These are phyloP conservation scores for Simalia tracyae DNA, from an alignment of 2,797 vertebrate species.

Conservation along the genomic window DNA sequence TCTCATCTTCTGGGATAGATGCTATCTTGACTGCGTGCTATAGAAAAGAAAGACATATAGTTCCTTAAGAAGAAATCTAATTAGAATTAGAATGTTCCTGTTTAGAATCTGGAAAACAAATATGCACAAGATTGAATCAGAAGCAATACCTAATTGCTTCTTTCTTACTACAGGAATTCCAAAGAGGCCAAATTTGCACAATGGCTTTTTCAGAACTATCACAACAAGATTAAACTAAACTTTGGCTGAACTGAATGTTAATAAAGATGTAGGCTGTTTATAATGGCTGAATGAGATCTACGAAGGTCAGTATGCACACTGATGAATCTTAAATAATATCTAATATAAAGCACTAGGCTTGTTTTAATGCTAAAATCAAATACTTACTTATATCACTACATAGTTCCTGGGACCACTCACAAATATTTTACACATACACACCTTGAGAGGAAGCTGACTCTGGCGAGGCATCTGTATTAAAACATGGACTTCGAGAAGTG, in stretches of 20 bases:
- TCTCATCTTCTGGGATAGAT: conserved; percentile 72
- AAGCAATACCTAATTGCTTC: background rate
- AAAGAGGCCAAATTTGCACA: background rate
- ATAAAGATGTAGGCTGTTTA: background rate
- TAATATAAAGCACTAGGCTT: background rate
- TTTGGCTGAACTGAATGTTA: background rate
- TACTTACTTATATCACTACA: background rate
- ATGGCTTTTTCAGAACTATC: background rate
- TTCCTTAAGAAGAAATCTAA: background rate
- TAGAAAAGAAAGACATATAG: conserved; percentile 4
- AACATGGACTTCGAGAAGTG: conserved; percentile 86
- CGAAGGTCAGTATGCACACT: background rate
- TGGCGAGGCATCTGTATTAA: conserved; percentile 90
- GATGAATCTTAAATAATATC: background rate
- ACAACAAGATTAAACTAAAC: background rate
- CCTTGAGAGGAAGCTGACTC: conserved; percentile 83
- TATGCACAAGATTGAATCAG: background rate
- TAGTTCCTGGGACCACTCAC: background rate
- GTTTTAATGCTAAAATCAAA: background rate
- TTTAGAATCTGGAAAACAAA: background rate
- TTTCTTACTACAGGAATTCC: background rate
- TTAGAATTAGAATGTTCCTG: background rate
- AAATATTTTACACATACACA: conserved; percentile 68
- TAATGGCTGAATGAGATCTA: background rate
- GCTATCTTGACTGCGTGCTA: conserved; percentile 67